Conservation (phyloP, 2,113 vertebrate species). For the Barnardius zonarius region DNA sequence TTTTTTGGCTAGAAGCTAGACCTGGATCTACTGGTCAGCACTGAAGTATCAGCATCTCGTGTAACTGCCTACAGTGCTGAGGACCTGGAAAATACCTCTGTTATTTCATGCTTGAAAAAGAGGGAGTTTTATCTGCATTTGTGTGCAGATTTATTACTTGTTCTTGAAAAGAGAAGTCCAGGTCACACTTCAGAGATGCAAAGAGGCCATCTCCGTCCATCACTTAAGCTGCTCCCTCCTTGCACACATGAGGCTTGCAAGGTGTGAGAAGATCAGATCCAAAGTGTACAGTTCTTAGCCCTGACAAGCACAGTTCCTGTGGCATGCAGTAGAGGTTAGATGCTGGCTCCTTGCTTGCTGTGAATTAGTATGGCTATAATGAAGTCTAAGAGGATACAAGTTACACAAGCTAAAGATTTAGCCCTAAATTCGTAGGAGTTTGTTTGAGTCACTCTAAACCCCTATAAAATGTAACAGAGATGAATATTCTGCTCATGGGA, state of each 20-base stretch:
- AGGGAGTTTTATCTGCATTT: background rate
- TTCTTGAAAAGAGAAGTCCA: background rate
- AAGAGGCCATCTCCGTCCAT: background rate
- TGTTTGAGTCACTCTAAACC: background rate
- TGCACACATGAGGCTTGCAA: fast-evolving
- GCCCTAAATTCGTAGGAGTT: background rate
- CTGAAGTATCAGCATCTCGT: background rate
- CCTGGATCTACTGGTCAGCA: background rate
- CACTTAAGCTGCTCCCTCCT: background rate
- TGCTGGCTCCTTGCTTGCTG: background rate
- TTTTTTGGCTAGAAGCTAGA: background rate
- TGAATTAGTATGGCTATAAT: background rate
- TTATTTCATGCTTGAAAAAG: background rate
- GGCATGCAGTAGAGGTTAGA: background rate
- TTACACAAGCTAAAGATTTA: background rate
- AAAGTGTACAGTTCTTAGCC: background rate
- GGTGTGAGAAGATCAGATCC: background rate
- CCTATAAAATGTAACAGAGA: conserved; percentile 16
- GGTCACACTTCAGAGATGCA: background rate
- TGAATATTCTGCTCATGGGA: background rate
- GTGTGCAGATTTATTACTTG: background rate
- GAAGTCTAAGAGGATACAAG: background rate
- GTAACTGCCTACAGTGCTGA: background rate
- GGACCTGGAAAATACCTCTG: background rate
- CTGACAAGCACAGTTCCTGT: background rate